phyloP scores from a whole-genome alignment of 2,113 vertebrate species.

The Cheirogaleus medius region DNA sequence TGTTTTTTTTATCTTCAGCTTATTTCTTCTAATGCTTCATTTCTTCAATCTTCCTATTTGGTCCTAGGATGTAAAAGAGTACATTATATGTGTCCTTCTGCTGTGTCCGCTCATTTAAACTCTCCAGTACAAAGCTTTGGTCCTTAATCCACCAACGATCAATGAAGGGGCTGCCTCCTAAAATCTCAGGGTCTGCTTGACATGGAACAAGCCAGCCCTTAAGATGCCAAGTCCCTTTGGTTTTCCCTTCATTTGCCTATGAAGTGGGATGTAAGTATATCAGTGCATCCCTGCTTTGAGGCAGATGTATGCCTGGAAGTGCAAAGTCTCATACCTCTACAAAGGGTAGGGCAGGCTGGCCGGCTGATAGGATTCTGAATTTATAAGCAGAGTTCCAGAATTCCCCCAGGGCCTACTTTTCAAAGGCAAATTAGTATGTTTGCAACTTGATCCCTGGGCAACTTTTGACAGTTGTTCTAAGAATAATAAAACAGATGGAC shows the following conservation, averaged over 20 bases:
- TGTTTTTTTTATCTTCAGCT: background rate
- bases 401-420: conserved; percentile 82
- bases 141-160: conserved; percentile 60
- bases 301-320: conserved; percentile 77
- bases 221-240: conserved; percentile 57
- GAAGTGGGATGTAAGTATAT: conserved; percentile 65
- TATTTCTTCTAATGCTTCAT: conserved; percentile 27
- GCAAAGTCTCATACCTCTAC: conserved; percentile 79
- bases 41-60: conserved; percentile 15
- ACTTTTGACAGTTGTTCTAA: conserved; percentile 84
- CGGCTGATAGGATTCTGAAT: conserved; percentile 75
- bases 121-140: conserved; percentile 47
- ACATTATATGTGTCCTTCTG: conserved; percentile 15
- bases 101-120: conserved; percentile 13
- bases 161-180: conserved; percentile 41
- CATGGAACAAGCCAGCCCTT: conserved; percentile 47
- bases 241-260: conserved; percentile 76
- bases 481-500: conserved; percentile 84
- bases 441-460: conserved; percentile 82
- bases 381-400: conserved; percentile 80
- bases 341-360: conserved; percentile 63
- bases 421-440: conserved; percentile 83
- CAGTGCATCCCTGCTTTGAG: conserved; percentile 50
- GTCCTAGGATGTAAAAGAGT: background rate
- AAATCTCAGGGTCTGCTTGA: conserved; percentile 20